phyloP scores from a whole-genome alignment of 2,888 invertebrate species.

The Drosophila tripunctata region DNA sequence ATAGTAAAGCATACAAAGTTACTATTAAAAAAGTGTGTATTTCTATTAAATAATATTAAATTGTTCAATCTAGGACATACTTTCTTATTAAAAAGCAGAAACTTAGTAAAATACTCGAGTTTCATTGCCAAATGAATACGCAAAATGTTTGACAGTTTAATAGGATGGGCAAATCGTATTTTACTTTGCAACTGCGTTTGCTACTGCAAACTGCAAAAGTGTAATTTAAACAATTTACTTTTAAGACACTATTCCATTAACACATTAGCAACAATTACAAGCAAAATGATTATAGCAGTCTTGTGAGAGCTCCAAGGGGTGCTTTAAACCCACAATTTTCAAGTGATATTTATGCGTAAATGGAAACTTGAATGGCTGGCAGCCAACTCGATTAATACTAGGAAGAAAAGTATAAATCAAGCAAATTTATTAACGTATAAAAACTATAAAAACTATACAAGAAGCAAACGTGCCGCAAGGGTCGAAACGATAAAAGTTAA shows the following conservation, averaged over 20 bases:
- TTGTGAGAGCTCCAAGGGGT: background rate
- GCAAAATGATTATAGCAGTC: background rate
- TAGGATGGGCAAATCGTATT: too few relatives aligned
- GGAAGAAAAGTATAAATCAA: constrained; percentile 13
- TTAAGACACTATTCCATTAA: background rate
- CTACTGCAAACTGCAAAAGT: background rate
- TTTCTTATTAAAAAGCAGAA: background rate
- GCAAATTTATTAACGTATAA: constrained; percentile 2
- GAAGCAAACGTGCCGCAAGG: constrained; percentile 7
- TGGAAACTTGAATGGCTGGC: background rate
- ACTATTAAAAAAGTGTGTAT: too few relatives aligned
- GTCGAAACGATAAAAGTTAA: background rate
- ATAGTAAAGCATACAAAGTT: too few relatives aligned
- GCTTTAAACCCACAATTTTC: background rate
- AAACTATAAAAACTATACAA: constrained; percentile 3
- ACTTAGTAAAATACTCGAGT: too few relatives aligned
- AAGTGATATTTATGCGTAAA: background rate
- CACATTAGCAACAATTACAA: constrained; percentile 8
- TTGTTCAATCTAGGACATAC: too few relatives aligned
- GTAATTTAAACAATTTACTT: background rate
- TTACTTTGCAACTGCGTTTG: too few relatives aligned
- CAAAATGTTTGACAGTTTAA: too few relatives aligned
- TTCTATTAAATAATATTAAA: too few relatives aligned
- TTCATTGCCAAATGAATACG: too few relatives aligned
- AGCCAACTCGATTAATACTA: constrained; percentile 1